Evolutionary conservation across 2,113 vertebrate genomes (phyloP).

Genomic region (Hyla sarda): DNA sequence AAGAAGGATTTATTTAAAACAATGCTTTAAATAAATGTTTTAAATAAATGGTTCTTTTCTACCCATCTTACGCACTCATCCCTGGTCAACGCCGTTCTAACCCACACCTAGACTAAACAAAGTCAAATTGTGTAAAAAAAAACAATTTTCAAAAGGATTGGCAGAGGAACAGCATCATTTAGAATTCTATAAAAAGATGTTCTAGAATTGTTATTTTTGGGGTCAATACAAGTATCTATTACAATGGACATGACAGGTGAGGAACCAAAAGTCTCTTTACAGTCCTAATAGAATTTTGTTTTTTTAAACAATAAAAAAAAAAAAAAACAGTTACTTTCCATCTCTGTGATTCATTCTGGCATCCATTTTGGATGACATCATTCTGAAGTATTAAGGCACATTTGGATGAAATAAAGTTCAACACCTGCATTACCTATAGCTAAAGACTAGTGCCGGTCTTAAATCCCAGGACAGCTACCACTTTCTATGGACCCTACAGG

Average conservation of each 20-base stretch:
- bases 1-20: neutral
- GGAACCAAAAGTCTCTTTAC: no score
- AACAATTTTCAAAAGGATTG: neutral
- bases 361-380: neutral
- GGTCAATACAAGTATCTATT: neutral
- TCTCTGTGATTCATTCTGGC: neutral
- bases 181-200: neutral
- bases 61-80: no score
- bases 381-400: slow-evolving; percentile 1
- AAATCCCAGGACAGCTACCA: slow-evolving; percentile 61
- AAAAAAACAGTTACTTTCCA: neutral
- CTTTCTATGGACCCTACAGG: slow-evolving; percentile 72
- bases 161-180: neutral
- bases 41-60: no score
- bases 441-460: neutral
- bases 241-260: neutral
- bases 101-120: neutral
- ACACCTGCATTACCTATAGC: neutral
- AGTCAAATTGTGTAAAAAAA: neutral
- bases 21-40: no score
- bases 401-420: neutral
- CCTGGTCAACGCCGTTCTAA: no score
- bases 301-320: neutral
- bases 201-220: neutral
- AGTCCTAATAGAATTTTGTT: neutral